Percentiles rank a stretch among this genome's conserved stretches.
These are phyloP conservation scores for Phataginus tetradactyla DNA, from an alignment of 2,797 vertebrate species.

Conservation along the genomic window DNA sequence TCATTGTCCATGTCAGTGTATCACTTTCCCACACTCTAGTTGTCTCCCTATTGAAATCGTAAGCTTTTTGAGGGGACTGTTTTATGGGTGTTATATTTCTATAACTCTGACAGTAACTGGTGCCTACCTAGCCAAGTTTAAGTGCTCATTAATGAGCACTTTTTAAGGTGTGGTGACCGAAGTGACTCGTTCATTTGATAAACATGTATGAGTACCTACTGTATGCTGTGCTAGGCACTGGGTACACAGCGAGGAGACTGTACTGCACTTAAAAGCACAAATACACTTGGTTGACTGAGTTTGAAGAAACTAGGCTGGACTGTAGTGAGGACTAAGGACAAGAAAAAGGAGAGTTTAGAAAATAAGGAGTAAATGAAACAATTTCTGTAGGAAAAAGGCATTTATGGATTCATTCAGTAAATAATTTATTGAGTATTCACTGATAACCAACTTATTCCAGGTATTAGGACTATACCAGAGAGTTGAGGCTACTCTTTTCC, in stretches of 20 bases:
- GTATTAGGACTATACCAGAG: background rate
- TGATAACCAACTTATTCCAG: constrained; percentile 29
- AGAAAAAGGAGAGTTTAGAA: constrained; percentile 20
- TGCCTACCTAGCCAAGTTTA: background rate
- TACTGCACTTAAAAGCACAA: background rate
- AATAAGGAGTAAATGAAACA: constrained; percentile 8
- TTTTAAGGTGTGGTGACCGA: background rate
- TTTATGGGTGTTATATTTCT: background rate
- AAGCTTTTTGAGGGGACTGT: background rate
- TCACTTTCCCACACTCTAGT: background rate
- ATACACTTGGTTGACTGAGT: background rate
- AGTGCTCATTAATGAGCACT: background rate
- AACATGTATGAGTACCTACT: background rate
- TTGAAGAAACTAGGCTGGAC: constrained; percentile 26
- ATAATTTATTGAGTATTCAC: background rate
- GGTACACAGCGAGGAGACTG: background rate
- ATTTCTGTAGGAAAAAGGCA: background rate
- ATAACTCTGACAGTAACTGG: background rate
- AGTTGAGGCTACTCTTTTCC: background rate
- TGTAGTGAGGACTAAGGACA: constrained; percentile 41
- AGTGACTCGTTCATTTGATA: background rate
- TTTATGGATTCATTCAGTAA: constrained; percentile 26
- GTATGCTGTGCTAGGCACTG: background rate
- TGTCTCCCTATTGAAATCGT: background rate
- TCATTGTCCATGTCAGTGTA: background rate